Base-by-base conservation (phyloP, 2,888 invertebrate genomes). In the Nudaria mundana region DNA sequence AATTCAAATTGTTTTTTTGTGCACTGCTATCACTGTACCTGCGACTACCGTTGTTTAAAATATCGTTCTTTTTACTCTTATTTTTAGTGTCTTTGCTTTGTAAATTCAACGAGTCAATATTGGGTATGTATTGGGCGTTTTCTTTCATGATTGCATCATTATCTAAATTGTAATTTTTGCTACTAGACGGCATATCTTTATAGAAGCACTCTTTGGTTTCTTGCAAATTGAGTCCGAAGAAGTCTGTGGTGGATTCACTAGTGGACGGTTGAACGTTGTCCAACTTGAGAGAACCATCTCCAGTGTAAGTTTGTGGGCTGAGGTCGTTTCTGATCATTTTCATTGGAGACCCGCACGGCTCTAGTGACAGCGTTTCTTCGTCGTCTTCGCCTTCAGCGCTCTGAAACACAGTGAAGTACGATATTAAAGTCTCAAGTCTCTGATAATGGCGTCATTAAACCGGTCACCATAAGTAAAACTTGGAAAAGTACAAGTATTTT, bases 351-450 rank as follows among this genome's bases (percentile, higher is more conserved):
- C 64, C 73, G 51, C 81, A 86, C 0, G 87, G 82, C 35, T 91
- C 91, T 11, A 77, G 80, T 25, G 91, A 91, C 8, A 91, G 62
- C 0, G 91, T 91, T 39, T 90, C 87, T 58, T 90, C 90, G 47
- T 91, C 91, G 41, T 91, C 91, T 56, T 91, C 92, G 11, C 86
- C 88, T 64, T 91, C 91, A 8, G 90, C 87, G 47, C 82, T 81
- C 84, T 82, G 11, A 40, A 42, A 26, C 6, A 26, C 11, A n/a
- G 12, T 5, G 8, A 3, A 11, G 3, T 14, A 26, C 12, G 20
- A 30, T 30, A 3, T 6, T 20, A 12, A 18, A 8, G 20, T 11
- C 8, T n/a, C n/a, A n/a, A n/a, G n/a, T n/a, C n/a, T n/a, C n/a
- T n/a, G n/a, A n/a, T n/a, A n/a, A n/a, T n/a, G n/a, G n/a, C n/a